A percentile compares a stretch with the other conserved stretches of the same genome.
Evolutionary conservation across 1,140 invertebrate species (phyloP).

Genomic region (Leguminivora glycinivorella): DNA sequence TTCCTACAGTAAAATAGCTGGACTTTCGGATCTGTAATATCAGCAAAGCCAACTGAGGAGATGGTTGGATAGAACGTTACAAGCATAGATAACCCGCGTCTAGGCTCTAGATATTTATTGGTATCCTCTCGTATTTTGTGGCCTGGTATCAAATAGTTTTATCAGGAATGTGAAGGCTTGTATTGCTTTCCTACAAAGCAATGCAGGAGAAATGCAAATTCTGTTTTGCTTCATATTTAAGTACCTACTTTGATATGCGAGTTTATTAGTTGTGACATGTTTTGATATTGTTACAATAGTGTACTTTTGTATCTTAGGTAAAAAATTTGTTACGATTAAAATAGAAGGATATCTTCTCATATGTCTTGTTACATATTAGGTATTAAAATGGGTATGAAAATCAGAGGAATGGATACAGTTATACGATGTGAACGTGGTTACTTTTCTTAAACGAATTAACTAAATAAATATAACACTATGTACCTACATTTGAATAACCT

Average conservation of each 20-base stretch:
- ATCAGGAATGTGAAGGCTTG: constrained; percentile 25
- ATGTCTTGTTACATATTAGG: too few species aligned
- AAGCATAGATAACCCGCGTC: constrained; percentile 42
- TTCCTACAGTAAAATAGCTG: neutral
- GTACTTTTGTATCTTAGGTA: too few species aligned
- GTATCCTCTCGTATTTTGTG: constrained; percentile 43
- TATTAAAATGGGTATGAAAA: too few species aligned
- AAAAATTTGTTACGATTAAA: too few species aligned
- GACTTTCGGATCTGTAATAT: neutral
- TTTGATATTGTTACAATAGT: too few species aligned
- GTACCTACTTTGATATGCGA: neutral
- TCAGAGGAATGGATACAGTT: too few species aligned
- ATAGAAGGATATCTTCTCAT: too few species aligned
- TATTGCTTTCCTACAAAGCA: constrained; percentile 25
- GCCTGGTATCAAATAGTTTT: constrained; percentile 32
- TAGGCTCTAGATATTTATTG: constrained; percentile 39
- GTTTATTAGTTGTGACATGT: neutral
- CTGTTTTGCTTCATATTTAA: neutral
- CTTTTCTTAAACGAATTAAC: too few species aligned
- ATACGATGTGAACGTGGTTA: too few species aligned
- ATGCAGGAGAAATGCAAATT: constrained; percentile 25
- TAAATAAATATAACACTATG: too few species aligned
- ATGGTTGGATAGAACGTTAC: constrained; percentile 42
- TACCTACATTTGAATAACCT: too few species aligned
- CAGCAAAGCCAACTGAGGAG: constrained; percentile 30